Percentiles rank a stretch among this genome's conserved stretches.
Conservation (phyloP, 2,888 invertebrate genomes). For the Oxytorus armatus region DNA sequence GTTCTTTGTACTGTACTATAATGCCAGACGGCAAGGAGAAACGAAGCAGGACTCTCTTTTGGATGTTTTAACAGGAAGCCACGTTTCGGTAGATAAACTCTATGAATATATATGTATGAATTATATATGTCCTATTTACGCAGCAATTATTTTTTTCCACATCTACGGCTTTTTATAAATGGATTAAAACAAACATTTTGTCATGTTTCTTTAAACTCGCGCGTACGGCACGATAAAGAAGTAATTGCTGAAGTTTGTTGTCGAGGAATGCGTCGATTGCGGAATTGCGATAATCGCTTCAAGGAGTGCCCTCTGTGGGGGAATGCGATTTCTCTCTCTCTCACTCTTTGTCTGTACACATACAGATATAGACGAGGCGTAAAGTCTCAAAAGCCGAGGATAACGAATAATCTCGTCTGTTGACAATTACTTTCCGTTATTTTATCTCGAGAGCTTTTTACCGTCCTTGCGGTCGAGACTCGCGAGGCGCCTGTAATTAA, state of each 20-base stretch:
- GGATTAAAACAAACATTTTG: neutral
- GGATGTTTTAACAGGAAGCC: constrained; percentile 70
- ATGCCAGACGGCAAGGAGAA: constrained; percentile 51
- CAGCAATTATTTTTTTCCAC: too few relatives aligned
- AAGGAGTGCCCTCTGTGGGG: constrained; percentile 28
- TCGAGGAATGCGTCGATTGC: constrained; percentile 18
- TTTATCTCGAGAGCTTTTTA: neutral
- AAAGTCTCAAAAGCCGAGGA: neutral
- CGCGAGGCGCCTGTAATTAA: too few relatives aligned
- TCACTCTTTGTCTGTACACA: neutral
- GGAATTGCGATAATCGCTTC: constrained; percentile 2
- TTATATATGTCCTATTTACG: constrained; percentile 28
- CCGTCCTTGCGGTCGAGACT: constrained; percentile 9
- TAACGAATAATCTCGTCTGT: constrained; percentile 25
- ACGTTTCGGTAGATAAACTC: constrained; percentile 57
- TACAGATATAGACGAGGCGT: too few relatives aligned
- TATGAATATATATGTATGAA: neutral
- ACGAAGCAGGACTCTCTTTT: constrained; percentile 56
- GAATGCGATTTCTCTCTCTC: constrained; percentile 11
- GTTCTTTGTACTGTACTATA: constrained; percentile 75
- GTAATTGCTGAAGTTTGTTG: neutral
- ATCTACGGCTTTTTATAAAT: neutral
- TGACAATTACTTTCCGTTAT: neutral
- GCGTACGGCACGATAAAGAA: constrained; percentile 1
- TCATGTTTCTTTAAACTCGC: neutral